Evolutionary conservation across 2,113 vertebrate genomes (phyloP), one percentile per base, ranked within the genome.

Genomic region (Chaetops frenatus): DNA sequence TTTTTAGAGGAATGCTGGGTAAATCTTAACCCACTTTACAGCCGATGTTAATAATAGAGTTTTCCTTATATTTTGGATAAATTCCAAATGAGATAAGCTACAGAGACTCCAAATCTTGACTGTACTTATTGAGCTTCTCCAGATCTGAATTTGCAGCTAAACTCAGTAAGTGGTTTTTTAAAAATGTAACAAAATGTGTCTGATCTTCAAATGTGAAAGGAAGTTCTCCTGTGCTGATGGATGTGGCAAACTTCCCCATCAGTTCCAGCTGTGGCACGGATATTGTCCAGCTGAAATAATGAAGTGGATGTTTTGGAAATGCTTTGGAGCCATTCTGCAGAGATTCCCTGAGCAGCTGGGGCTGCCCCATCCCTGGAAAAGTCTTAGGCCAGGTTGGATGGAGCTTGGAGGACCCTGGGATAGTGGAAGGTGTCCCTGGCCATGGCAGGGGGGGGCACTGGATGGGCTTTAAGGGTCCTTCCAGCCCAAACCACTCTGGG

Each of bases 321-420:
- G 56, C 65, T 64, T 62, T 62, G 65, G 44, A 76, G 67, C 47
- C 1, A 0, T 23, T 56, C n/a, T 40, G 47, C 40, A 40, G 53
- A 53, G 7, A 47, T 28, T 25, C 28, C 29, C 61, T 60, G 70
- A 47, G 70, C 0, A 47, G 53, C 61, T 25, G 69, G 3, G 78
- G 33, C 45, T 66, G 53, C 4, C 28, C 51, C 77, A 73, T 24
- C 53, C 51, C 45, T 74, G 69, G 36, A 0, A 51, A 20, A 60
- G 58, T 1, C 36, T 69, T 2, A n/a, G 19, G 67, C 60, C 33
- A 17, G 53, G 33, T 1, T 66, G 66, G 85, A 22, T 0, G 0
- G 57, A 35, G 24, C 35, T 71, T 15, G 67, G 67, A 51, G 51
- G 15, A 10, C 0, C 38, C 44, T 45, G 69, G 9, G 53, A 20